A percentile compares a stretch with the other conserved stretches of the same genome.
phyloP scores from a whole-genome alignment of 2,888 invertebrate species.

The Rhabditophanes sp. region DNA sequence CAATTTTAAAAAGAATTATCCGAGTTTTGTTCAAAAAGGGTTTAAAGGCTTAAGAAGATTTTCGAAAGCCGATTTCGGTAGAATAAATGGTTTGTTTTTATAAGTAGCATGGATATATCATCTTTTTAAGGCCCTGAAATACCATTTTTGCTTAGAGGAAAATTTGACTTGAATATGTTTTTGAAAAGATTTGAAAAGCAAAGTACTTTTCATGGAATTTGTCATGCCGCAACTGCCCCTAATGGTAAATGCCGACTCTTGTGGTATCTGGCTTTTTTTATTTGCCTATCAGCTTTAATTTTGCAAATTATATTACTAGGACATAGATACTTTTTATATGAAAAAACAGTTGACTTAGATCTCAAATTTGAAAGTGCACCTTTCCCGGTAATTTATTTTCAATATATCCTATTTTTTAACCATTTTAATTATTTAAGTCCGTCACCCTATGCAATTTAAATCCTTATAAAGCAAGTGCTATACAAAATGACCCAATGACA shows the following conservation, averaged over 20 bases:
- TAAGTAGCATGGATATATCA: no score
- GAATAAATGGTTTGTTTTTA: no score
- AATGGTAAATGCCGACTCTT: conserved; percentile 24
- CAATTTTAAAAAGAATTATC: no score
- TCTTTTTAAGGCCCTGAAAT: no score
- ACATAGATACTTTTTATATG: conserved; percentile 27
- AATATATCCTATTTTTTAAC: no score
- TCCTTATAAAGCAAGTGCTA: conserved; percentile 39
- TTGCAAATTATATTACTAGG: conserved; percentile 32
- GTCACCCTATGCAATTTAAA: conserved; percentile 43
- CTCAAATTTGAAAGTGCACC: conserved; percentile 44
- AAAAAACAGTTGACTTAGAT: conserved; percentile 42
- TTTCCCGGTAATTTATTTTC: no score
- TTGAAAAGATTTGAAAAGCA: conserved; percentile 21
- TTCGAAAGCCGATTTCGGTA: conserved; percentile 14
- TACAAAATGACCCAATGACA: conserved; percentile 29
- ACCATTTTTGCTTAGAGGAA: no score
- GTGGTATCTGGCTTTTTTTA: conserved; percentile 32
- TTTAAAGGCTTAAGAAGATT: conserved; percentile 12
- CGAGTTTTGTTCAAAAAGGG: no score
- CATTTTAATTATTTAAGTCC: no score
- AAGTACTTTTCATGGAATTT: conserved; percentile 32
- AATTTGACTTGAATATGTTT: conserved; percentile 19
- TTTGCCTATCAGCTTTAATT: conserved; percentile 21
- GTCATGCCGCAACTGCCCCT: conserved; percentile 32